phyloP scores from a whole-genome alignment of 2,797 vertebrate genomes.

The Labroides dimidiatus region DNA sequence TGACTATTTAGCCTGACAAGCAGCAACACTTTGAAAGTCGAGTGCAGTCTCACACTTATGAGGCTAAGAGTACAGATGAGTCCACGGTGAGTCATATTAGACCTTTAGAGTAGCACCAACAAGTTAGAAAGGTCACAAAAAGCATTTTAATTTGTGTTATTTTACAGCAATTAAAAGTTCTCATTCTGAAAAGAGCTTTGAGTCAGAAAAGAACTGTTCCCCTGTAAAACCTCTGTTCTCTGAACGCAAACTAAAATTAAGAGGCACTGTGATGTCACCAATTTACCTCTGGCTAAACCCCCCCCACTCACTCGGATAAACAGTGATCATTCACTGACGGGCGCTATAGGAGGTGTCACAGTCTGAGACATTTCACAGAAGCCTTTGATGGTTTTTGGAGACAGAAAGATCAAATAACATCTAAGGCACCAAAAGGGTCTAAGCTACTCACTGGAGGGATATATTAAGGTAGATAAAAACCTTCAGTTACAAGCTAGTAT shows the following conservation, averaged over 20 bases:
- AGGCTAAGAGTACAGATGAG: constrained; percentile 33
- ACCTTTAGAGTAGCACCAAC: constrained; percentile 11
- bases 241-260: background rate
- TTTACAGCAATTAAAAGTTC: constrained; percentile 9
- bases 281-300: too few species aligned
- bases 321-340: too few species aligned
- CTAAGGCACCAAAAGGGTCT: too few species aligned
- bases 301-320: too few species aligned
- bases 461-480: too few species aligned
- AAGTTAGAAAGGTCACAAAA: constrained; percentile 42
- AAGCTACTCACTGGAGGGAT: too few species aligned
- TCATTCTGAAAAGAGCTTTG: constrained; percentile 10
- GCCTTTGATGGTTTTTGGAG: too few species aligned
- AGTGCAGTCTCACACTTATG: constrained; percentile 17
- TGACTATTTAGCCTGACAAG: constrained; percentile 54
- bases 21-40: constrained; percentile 20
- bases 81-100: constrained; percentile 31
- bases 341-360: too few species aligned
- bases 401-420: too few species aligned
- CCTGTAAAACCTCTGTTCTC: background rate
- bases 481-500: too few species aligned
- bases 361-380: too few species aligned
- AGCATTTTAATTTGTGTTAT: constrained; percentile 23
- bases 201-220: background rate
- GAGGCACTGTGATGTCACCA: too few species aligned